Conservation (phyloP, 2,888 invertebrate species). For the Hipparchia semele region DNA sequence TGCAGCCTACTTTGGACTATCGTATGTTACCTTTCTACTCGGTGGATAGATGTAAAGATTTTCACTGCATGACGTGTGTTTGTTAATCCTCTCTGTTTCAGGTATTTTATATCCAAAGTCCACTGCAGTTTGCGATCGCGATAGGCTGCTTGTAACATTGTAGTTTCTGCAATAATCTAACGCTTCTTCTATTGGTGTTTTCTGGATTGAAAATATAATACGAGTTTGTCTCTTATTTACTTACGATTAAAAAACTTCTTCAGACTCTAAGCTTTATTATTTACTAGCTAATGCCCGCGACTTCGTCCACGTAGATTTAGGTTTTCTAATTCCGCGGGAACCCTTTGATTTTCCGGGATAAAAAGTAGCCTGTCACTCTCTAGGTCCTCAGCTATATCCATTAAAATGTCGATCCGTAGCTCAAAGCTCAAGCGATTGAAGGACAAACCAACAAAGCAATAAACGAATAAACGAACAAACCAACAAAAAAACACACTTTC, state of each 20-base stretch:
- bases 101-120: slow-evolving; percentile 61
- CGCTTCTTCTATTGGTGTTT: slow-evolving; percentile 53
- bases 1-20: not conserved
- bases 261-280: too few species aligned
- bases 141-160: slow-evolving; percentile 57
- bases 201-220: slow-evolving; percentile 47
- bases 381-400: too few species aligned
- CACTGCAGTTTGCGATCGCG: slow-evolving; percentile 56
- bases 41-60: slow-evolving; percentile 65
- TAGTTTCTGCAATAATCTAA: slow-evolving; percentile 61
- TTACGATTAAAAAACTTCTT: not conserved
- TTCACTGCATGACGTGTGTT: slow-evolving; percentile 60
- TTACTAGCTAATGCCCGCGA: too few species aligned
- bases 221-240: not conserved
- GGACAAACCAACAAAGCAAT: too few species aligned
- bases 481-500: too few species aligned
- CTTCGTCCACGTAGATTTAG: too few species aligned
- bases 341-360: too few species aligned
- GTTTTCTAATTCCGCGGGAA: too few species aligned
- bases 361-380: too few species aligned
- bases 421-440: too few species aligned
- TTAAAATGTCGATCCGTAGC: too few species aligned
- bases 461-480: too few species aligned
- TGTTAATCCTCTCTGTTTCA: slow-evolving; percentile 59
- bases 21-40: slow-evolving; percentile 55